phyloP scores from a whole-genome alignment of 2,113 vertebrate species.

The Phainopepla nitens region DNA sequence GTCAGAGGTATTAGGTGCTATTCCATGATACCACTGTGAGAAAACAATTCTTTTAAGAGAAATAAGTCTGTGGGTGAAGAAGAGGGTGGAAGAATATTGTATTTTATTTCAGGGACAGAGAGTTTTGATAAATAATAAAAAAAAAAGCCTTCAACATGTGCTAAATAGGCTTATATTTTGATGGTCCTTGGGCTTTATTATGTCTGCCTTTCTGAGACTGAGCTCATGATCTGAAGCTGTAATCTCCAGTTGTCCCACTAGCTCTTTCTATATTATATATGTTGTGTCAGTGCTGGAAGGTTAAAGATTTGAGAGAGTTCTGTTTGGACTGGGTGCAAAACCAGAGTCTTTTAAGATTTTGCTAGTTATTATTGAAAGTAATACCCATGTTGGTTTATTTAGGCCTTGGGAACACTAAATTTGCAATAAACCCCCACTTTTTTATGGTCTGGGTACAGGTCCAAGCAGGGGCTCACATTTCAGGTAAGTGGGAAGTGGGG shows the following conservation, averaged over 20 bases:
- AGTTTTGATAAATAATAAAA: background rate
- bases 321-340: background rate
- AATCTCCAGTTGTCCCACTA: background rate
- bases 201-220: background rate
- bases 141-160: background rate
- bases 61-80: background rate
- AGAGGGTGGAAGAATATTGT: background rate
- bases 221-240: background rate
- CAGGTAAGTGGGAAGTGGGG: background rate
- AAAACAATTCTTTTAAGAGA: background rate
- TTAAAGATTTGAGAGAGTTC: background rate
- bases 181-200: background rate
- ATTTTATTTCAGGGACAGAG: background rate
- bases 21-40: background rate
- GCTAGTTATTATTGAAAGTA: background rate
- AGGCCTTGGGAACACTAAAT: background rate
- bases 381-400: background rate
- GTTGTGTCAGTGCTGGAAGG: background rate
- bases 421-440: background rate
- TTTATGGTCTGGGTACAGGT: background rate
- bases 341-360: background rate
- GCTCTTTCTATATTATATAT: background rate
- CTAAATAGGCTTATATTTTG: background rate
- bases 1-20: background rate
- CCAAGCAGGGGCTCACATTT: background rate